Conservation (phyloP, 2,888 invertebrate species). For the Agrilus cyanescens region DNA sequence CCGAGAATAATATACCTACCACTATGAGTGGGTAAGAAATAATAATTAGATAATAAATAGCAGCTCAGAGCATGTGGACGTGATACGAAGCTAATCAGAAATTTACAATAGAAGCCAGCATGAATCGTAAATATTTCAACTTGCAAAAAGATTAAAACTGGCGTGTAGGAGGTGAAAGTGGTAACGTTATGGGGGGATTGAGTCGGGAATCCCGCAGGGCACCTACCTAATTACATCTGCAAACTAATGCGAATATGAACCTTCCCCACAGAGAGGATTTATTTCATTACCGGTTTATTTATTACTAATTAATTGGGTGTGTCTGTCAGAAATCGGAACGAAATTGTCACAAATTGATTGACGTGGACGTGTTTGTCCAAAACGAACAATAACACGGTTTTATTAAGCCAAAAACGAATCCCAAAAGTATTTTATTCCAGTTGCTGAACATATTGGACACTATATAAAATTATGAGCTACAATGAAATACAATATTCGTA, state of each 20-base stretch:
- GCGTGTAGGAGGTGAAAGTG: slow-evolving; percentile 3
- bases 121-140: slow-evolving; percentile 2
- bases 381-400: not conserved
- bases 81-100: no score
- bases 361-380: no score
- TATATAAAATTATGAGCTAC: no score
- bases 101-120: no score
- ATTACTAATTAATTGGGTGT: slow-evolving; percentile 27
- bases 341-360: no score
- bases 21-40: no score
- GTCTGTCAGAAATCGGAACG: not conserved
- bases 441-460: no score
- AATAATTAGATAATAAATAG: no score
- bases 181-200: slow-evolving; percentile 13
- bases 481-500: slow-evolving; percentile 11
- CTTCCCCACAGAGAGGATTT: slow-evolving; percentile 22
- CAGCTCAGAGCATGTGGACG: no score
- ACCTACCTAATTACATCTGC: slow-evolving; percentile 22
- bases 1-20: no score
- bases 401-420: no score
- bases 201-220: slow-evolving; percentile 20
- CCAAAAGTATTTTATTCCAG: no score
- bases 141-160: not conserved
- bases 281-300: slow-evolving; percentile 27
- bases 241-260: slow-evolving; percentile 20